These are phyloP conservation scores for Anoplopoma fimbria DNA, from an alignment of 2,113 vertebrate genomes.

Conservation along the genomic window DNA sequence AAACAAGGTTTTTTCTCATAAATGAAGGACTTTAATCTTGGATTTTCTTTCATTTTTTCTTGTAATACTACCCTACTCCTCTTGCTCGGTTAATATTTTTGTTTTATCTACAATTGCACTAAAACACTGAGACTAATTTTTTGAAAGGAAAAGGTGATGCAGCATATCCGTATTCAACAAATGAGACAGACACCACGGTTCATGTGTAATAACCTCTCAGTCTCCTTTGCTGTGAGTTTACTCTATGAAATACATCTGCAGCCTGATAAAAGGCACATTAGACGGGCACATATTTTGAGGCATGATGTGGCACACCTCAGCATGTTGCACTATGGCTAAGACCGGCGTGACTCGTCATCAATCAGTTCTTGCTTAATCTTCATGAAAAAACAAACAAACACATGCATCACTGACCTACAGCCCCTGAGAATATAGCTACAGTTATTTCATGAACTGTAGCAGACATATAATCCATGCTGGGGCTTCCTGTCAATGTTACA, in stretches of 20 bases:
- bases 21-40: too few species aligned
- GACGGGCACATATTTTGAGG: not conserved
- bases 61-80: not conserved
- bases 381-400: not conserved
- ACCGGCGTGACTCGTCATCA: conserved; percentile 28
- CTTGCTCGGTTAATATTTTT: not conserved
- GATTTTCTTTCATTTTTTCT: not conserved
- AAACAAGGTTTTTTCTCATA: too few species aligned
- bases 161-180: not conserved
- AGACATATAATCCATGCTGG: conserved; percentile 17
- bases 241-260: conserved; percentile 12
- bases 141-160: not conserved
- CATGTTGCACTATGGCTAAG: not conserved
- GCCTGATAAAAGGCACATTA: conserved; percentile 18
- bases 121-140: not conserved
- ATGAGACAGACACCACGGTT: conserved; percentile 20
- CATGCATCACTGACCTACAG: not conserved
- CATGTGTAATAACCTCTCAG: conserved; percentile 7
- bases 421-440: not conserved
- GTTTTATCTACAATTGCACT: not conserved
- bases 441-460: not conserved
- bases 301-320: not conserved
- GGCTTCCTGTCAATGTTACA: conserved; percentile 1
- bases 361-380: conserved; percentile 2
- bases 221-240: not conserved